Percentiles rank a stretch among this genome's conserved stretches.
phyloP scores from a whole-genome alignment of 35 echinoderm and acorn worm species.

The Amphiura filiformis region DNA sequence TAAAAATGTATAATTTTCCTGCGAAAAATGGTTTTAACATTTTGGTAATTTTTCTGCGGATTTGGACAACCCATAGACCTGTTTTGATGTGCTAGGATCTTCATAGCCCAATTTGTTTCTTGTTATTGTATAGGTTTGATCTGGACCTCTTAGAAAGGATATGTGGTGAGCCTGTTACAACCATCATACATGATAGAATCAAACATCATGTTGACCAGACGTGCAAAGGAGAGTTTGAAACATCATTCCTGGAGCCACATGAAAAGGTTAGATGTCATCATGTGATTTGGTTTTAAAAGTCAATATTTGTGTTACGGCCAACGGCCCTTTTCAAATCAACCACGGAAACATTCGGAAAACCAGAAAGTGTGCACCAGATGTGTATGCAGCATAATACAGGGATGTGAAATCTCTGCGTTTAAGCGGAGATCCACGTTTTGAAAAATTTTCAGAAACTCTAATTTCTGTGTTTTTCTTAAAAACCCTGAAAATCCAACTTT shows the following conservation, averaged over 20 bases:
- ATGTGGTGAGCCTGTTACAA: conserved; percentile 83
- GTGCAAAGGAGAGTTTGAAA: conserved; percentile 96
- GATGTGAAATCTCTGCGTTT: background rate
- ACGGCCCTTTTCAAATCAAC: background rate
- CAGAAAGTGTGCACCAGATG: background rate
- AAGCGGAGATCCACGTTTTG: too few species aligned
- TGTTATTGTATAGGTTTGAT: conserved; percentile 71
- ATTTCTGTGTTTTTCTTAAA: too few species aligned
- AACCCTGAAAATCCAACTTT: too few species aligned
- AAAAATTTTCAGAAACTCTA: too few species aligned
- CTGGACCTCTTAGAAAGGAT: conserved; percentile 81
- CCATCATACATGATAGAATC: conserved; percentile 81
- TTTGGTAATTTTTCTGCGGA: too few species aligned
- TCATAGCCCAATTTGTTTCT: too few species aligned
- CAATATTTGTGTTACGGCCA: too few species aligned
- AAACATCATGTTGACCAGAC: conserved; percentile 80
- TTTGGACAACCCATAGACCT: too few species aligned
- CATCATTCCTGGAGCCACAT: conserved; percentile 60
- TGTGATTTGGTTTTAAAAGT: background rate
- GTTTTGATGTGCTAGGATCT: too few species aligned
- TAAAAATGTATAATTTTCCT: too few species aligned
- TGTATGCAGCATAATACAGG: background rate
- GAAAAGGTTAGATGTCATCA: conserved; percentile 81
- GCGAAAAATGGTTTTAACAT: too few species aligned
- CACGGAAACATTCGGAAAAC: background rate